Conservation (phyloP, 2,888 invertebrate species). For the Pandemis corylana region DNA sequence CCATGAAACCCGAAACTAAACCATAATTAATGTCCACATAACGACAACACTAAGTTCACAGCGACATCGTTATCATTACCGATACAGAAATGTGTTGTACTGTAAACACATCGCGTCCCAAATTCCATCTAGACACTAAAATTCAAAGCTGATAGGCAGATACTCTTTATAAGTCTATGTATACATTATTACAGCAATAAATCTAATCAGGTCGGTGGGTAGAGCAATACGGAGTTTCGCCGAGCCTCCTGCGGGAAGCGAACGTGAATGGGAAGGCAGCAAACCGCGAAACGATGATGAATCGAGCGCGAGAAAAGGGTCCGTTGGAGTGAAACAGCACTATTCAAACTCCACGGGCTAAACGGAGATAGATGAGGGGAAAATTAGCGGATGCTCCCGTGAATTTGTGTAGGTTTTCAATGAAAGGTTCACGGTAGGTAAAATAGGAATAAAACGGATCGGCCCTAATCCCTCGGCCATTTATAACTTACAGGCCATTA, state of each 20-base stretch:
- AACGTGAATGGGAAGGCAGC: constrained; percentile 80
- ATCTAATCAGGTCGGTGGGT: constrained; percentile 19
- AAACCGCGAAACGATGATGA: constrained; percentile 85
- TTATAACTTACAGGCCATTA: constrained; percentile 85
- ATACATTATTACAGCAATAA: constrained; percentile 10
- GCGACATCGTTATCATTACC: no score
- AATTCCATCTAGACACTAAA: background rate
- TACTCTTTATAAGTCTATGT: background rate
- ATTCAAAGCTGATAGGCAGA: background rate
- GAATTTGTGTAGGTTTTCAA: constrained; percentile 85
- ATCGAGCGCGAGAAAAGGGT: constrained; percentile 77
- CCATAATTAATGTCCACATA: no score
- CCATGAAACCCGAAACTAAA: no score
- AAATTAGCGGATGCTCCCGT: constrained; percentile 82
- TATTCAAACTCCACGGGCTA: constrained; percentile 49
- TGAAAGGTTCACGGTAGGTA: constrained; percentile 83
- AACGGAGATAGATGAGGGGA: constrained; percentile 66
- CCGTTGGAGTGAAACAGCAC: constrained; percentile 64
- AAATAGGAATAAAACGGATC: constrained; percentile 84
- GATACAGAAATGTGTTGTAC: no score
- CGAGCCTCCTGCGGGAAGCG: constrained; percentile 22
- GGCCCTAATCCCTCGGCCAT: constrained; percentile 81
- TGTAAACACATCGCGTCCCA: background rate
- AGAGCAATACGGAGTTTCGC: constrained; percentile 27
- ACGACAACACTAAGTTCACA: no score